phyloP scores from a whole-genome alignment of 2,888 invertebrate species.

The Phorcus lineatus region DNA sequence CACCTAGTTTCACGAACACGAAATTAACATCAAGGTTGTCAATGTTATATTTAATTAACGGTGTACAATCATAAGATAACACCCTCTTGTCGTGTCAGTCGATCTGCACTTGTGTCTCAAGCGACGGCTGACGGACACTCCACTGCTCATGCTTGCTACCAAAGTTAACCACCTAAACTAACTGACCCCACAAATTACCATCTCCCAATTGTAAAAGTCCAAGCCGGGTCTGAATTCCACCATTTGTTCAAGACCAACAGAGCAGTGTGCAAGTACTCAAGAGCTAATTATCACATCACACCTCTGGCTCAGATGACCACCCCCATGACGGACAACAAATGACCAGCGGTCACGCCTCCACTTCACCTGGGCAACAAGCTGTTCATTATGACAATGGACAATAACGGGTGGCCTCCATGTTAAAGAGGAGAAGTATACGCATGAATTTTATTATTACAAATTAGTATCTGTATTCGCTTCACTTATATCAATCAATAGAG shows the following conservation, averaged over 20 bases:
- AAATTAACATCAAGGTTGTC: too few relatives aligned
- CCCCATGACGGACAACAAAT: neutral
- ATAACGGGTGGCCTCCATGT: neutral
- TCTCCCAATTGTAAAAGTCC: neutral
- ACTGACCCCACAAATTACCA: neutral
- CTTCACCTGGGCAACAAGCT: neutral
- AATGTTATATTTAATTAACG: too few relatives aligned
- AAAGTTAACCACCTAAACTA: neutral
- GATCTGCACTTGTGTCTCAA: too few relatives aligned
- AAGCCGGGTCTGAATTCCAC: neutral
- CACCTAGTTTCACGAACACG: too few relatives aligned
- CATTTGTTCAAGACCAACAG: neutral
- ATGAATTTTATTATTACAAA: too few relatives aligned
- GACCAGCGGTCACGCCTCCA: neutral
- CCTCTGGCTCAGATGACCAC: neutral
- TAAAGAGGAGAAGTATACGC: too few relatives aligned
- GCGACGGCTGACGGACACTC: too few relatives aligned
- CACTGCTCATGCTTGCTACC: neutral
- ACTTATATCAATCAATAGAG: too few relatives aligned
- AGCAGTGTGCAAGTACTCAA: neutral
- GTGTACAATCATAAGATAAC: too few relatives aligned
- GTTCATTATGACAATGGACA: slow-evolving; percentile 4
- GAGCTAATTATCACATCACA: neutral
- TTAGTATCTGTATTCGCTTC: too few relatives aligned
- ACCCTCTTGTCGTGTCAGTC: too few relatives aligned